Evolutionary conservation across 2,888 invertebrate species (phyloP), one percentile per base, ranked within the genome.

Genomic region (Melinaea menophilus): DNA sequence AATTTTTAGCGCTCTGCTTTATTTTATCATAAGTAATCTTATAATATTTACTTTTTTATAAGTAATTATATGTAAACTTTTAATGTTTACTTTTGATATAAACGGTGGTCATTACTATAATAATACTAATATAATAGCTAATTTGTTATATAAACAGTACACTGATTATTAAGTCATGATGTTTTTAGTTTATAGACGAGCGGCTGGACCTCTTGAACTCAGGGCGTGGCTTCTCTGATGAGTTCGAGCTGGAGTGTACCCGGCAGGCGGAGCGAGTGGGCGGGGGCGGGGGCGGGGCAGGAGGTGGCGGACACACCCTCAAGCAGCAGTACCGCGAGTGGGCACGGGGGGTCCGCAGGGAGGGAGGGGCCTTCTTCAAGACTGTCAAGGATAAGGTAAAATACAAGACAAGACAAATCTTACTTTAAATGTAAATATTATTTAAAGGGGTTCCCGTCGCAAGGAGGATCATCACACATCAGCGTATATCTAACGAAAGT

Each of bases 211-310:
- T 98, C 92, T 92, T 99, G 69, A 98, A 98, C 82, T 94, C 95
- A n/a, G 98, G 99, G 0, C 92, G 95, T 64, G 97, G 98, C 0
- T 97, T 97, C 81, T 95, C 95, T 46, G 99, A 99, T 82, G 97
- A 98, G 79, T 99, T 99, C 85, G 99, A 99, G 86, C 92, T 95
- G 78, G 98, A 99, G 85, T 90, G 90, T 69, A 86, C 84, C 64
- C 64, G 75, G 41, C 89, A 95, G 94, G 64, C 95, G 61, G 80
- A 92, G 78, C 76, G 90, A 81, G 78, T 90, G 73, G 77, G 89
- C 82, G 81, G 86, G 0, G 87, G 92, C 71, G 84, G 90, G 76
- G 85, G 92, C 95, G 60, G 80, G 91, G 78, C 76, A 90, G 81
- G 78, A 90, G 73, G 77, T 88, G 81, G 86, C 0, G 85, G 92